Conservation (phyloP, 2,888 invertebrate species). For the Ptycholaimellus sp. region DNA sequence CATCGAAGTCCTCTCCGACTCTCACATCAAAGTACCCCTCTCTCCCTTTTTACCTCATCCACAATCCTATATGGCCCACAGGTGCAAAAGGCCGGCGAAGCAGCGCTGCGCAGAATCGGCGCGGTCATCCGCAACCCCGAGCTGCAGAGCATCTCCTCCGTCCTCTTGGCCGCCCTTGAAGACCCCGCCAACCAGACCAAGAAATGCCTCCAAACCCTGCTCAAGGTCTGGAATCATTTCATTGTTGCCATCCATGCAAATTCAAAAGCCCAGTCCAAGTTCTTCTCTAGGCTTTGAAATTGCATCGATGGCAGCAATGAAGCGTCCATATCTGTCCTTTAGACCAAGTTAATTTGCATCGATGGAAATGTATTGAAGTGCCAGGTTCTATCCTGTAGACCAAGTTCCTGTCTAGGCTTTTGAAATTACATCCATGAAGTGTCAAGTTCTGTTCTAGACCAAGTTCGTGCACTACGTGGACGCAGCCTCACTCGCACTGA, state of each 20-base stretch:
- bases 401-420: conserved; percentile 71
- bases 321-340: too few species aligned
- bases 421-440: too few species aligned
- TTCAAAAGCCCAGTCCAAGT: too few species aligned
- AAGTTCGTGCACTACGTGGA: conserved; percentile 97
- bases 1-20: conserved; percentile 84
- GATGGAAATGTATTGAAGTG: too few species aligned
- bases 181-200: conserved; percentile 71
- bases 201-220: conserved; percentile 67
- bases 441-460: conserved; percentile 25
- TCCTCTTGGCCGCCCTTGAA: conserved; percentile 60
- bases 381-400: conserved; percentile 24
- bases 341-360: too few species aligned
- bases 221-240: too few species aligned
- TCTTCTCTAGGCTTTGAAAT: too few species aligned
- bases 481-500: conserved; percentile 84
- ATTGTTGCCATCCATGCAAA: too few species aligned
- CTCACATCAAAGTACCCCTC: conserved; percentile 41
- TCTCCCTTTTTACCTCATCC: too few species aligned
- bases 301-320: too few species aligned
- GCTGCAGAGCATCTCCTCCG: conserved; percentile 47
- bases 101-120: conserved; percentile 80
- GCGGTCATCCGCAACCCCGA: conserved; percentile 94
- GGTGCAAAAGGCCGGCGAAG: conserved; percentile 38
- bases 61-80: too few species aligned